A percentile compares a stretch with the other conserved stretches of the same genome.
These are phyloP conservation scores for Gymnorhina tibicen DNA, from an alignment of 2,113 vertebrate species.

Conservation along the genomic window DNA sequence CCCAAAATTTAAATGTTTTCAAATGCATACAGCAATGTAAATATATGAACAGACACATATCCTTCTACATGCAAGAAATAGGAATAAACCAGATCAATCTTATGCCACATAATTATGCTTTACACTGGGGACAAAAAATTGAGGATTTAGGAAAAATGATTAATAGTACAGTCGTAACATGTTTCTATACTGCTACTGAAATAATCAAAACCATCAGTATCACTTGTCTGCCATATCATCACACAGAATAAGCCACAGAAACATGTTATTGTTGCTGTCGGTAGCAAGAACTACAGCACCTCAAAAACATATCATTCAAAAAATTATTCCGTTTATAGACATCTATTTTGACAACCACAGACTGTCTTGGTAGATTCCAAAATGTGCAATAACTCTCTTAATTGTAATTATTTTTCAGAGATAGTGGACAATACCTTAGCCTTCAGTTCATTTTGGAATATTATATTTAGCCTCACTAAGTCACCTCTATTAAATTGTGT, in stretches of 20 bases:
- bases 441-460: slow-evolving; percentile 68
- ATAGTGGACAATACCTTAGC: slow-evolving; percentile 10
- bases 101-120: background rate
- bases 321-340: background rate
- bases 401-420: slow-evolving; percentile 58
- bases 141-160: background rate
- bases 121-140: background rate
- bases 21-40: background rate
- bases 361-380: background rate
- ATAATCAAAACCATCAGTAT: slow-evolving; percentile 42
- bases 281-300: background rate
- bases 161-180: background rate
- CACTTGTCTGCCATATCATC: background rate
- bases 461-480: slow-evolving; percentile 72
- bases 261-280: background rate
- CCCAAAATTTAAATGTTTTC: background rate
- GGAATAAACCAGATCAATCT: background rate
- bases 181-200: slow-evolving; percentile 17
- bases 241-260: slow-evolving; percentile 33
- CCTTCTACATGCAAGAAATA: background rate
- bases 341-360: background rate
- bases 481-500: slow-evolving; percentile 82
- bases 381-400: slow-evolving; percentile 40
- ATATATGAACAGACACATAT: background rate
- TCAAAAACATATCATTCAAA: slow-evolving; percentile 5